Evolutionary conservation across 2,888 invertebrate genomes (phyloP).

Genomic region (Salticus scenicus): DNA sequence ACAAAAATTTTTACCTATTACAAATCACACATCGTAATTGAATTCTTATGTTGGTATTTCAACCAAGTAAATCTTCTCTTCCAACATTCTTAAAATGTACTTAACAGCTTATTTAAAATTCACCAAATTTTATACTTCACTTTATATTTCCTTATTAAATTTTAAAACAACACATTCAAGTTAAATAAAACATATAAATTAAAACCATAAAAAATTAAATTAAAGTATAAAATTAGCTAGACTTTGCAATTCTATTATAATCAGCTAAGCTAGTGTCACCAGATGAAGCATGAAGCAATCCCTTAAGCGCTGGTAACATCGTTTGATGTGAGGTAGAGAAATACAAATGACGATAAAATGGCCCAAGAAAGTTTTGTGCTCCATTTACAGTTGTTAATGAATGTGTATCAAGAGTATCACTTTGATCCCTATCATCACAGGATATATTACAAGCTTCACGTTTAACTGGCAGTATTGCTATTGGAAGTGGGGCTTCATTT

Average conservation of each 20-base stretch:
- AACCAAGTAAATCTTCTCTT: too few species aligned
- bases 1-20: too few species aligned
- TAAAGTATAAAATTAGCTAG: conserved; percentile 26
- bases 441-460: conserved; percentile 44
- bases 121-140: too few species aligned
- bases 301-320: conserved; percentile 55
- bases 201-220: too few species aligned
- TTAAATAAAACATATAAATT: too few species aligned
- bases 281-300: conserved; percentile 45
- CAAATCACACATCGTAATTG: too few species aligned
- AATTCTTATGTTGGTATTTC: too few species aligned
- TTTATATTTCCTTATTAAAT: too few species aligned
- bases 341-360: conserved; percentile 66
- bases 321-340: conserved; percentile 68
- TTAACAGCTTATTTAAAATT: too few species aligned
- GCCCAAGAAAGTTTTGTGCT: conserved; percentile 59
- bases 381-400: conserved; percentile 37
- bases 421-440: conserved; percentile 46
- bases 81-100: too few species aligned
- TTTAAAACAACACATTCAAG: too few species aligned
- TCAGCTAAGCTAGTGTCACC: conserved; percentile 41
- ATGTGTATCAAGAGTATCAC: conserved; percentile 22
- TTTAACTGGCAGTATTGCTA: conserved; percentile 38
- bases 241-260: conserved; percentile 53
- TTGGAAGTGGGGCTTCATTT: conserved; percentile 19